phyloP scores from a whole-genome alignment of 2,888 invertebrate species.

The Schizaphis graminum region DNA sequence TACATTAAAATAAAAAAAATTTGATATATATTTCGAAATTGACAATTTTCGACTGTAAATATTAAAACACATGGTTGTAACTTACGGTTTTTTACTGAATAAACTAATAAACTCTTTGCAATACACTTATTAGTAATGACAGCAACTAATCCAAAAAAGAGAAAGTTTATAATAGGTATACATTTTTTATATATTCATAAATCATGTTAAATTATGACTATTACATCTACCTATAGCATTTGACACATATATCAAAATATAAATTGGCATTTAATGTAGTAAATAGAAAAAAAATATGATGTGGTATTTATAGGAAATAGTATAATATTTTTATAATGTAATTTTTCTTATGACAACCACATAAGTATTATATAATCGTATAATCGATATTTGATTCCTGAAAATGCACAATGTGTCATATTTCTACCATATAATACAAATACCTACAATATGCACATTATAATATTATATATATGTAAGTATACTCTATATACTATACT shows the following conservation, averaged over 20 bases:
- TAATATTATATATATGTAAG: background rate
- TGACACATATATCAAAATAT: conserved; percentile 30
- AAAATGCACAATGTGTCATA: background rate
- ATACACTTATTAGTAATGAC: background rate
- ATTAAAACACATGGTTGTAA: background rate
- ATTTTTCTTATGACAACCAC: conserved; percentile 39
- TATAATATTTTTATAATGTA: background rate
- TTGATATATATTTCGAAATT: background rate
- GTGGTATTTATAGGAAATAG: conserved; percentile 10
- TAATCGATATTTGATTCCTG: background rate
- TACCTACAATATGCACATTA: background rate
- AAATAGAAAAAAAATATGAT: conserved; percentile 18
- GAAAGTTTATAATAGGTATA: conserved; percentile 37
- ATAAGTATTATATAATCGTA: conserved; percentile 7
- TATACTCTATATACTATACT: background rate
- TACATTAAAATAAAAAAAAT: background rate
- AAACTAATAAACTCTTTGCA: background rate
- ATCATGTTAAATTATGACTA: background rate
- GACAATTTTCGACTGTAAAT: background rate
- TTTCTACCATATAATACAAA: background rate
- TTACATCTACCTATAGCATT: conserved; percentile 5
- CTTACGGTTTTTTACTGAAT: background rate
- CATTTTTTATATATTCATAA: background rate
- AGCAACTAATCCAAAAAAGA: conserved; percentile 33
- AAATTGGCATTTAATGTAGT: conserved; percentile 20